Conservation (phyloP, 2,797 vertebrate genomes). For the Aldrovandia affinis region DNA sequence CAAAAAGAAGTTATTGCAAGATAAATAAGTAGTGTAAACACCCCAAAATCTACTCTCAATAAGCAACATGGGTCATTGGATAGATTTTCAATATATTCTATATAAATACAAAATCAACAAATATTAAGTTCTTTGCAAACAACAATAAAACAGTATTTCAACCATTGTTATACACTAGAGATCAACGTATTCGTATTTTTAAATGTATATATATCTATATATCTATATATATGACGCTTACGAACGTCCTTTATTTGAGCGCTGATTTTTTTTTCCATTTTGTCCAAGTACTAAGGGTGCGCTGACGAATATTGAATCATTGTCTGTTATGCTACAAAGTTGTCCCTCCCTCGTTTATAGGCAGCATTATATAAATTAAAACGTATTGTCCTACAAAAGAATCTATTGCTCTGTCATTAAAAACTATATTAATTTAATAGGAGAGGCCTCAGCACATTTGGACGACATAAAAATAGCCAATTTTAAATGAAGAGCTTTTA, state of each 20-base stretch:
- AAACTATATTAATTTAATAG: slow-evolving; percentile 62
- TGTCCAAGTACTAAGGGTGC: slow-evolving; percentile 59
- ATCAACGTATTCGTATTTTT: slow-evolving; percentile 74
- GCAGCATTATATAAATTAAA: slow-evolving; percentile 72
- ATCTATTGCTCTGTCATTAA: slow-evolving; percentile 78
- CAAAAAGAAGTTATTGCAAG: slow-evolving; percentile 81
- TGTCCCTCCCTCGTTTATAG: slow-evolving; percentile 68
- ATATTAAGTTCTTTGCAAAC: slow-evolving; percentile 79
- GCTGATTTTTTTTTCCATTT: slow-evolving; percentile 38
- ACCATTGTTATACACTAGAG: slow-evolving; percentile 76
- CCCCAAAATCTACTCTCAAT: slow-evolving; percentile 80
- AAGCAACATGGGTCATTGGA: slow-evolving; percentile 82
- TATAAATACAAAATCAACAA: slow-evolving; percentile 81
- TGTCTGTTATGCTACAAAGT: slow-evolving; percentile 78
- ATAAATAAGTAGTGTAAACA: slow-evolving; percentile 85
- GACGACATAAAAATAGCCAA: slow-evolving; percentile 33
- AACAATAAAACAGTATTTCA: slow-evolving; percentile 79
- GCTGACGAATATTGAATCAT: slow-evolving; percentile 67
- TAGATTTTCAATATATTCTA: slow-evolving; percentile 85
- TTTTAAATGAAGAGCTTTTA: slow-evolving; percentile 18
- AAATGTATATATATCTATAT: slow-evolving; percentile 31
- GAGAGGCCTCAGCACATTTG: slow-evolving; percentile 50
- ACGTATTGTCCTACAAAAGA: slow-evolving; percentile 71
- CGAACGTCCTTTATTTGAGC: slow-evolving; percentile 41
- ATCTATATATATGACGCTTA: slow-evolving; percentile 59